Evolutionary conservation across 1,140 invertebrate genomes (phyloP), one percentile per base, ranked within the genome.

Genomic region (Phymorhynchus buccinoides): DNA sequence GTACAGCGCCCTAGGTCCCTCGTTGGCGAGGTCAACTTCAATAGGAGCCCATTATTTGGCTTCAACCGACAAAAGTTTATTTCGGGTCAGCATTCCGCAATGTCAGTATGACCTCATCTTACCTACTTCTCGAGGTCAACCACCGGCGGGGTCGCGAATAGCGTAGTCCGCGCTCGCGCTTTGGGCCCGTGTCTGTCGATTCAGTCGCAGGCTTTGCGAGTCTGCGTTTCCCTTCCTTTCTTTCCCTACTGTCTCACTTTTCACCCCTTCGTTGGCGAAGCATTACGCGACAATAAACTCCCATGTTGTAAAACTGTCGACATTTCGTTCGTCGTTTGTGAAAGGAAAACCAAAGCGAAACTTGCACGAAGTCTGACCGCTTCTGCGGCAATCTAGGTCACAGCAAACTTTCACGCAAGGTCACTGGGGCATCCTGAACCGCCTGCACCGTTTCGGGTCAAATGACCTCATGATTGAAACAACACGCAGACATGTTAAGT

Each of bases 41-140:
- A 62, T 48, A 56, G 30, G 18, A 27, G 56, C 56, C 56, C 56
- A 27, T 62, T 62, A 27, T 62, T 62, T 62, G 62, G 81, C 81
- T 41, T 71, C 37, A 66, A 68, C 37, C 62, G 66, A 71, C 22
- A 73, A 42, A 75, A 86, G 83, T 84, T n/a, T 84, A 86, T 84
- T 86, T 86, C 41, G 66, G 86, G 86, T 86, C 86, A 86, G 82
- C 86, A 84, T 86, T 78, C 83, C 83, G 86, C 83, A 80, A 80
- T 86, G 86, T 86, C 86, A 86, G 73, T 42, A 84, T 86, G 86
- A 86, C 86, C 86, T 82, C 83, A 86, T 82, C 82, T 86, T 86
- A 86, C 86, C 86, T 86, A 86, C 86, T 86, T 71, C 75, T 37
- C 79, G 77, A 86, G 86, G 86, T 86, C 86, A 86, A 83, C 83